Evolutionary conservation across 2,888 invertebrate genomes (phyloP), one percentile per base, ranked within the genome.

Genomic region (Stegana nigrithorax): DNA sequence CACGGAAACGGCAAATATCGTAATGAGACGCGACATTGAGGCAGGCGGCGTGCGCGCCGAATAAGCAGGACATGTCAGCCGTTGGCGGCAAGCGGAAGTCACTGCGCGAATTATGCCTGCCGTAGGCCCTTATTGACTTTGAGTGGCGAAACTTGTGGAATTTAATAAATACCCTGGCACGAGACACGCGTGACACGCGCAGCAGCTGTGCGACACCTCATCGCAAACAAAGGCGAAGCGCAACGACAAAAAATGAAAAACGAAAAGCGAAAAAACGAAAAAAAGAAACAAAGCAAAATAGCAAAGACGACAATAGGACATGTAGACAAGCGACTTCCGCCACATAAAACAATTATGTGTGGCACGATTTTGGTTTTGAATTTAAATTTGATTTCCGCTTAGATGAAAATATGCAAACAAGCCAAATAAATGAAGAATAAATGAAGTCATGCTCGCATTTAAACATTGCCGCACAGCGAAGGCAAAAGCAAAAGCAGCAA

Each of bases 401-500:
- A 12, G n/a, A n/a, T n/a, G n/a, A n/a, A n/a, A n/a, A n/a, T n/a
- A n/a, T n/a, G n/a, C n/a, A n/a, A n/a, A n/a, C n/a, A 19, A 44
- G 19, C 19, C 47, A 23, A 47, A 47, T 47, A 23, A 47, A 25
- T 25, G 17, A 14, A 14, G 14, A 42, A n/a, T 21, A 17, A 47
- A 47, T 47, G 47, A 47, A 47, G 25, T 17, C 25, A 23, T 23
- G n/a, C n/a, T n/a, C n/a, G n/a, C n/a, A 47, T 47, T 25, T 21
- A 47, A 47, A 47, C 25, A 47, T 21, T 42, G 25, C 14, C 21
- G 44, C 14, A 44, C 21, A 23, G n/a, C 10, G 23, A 23, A 47
- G 23, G 21, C 10, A 32, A 32, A 14, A 44, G 56, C 63, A 57
- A 60, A 56, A 45, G 55, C n/a, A n/a, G n/a, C n/a, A n/a, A n/a